These are phyloP conservation scores for Lamprologus speciosus DNA, from an alignment of 2,113 vertebrate species.

Conservation along the genomic window DNA sequence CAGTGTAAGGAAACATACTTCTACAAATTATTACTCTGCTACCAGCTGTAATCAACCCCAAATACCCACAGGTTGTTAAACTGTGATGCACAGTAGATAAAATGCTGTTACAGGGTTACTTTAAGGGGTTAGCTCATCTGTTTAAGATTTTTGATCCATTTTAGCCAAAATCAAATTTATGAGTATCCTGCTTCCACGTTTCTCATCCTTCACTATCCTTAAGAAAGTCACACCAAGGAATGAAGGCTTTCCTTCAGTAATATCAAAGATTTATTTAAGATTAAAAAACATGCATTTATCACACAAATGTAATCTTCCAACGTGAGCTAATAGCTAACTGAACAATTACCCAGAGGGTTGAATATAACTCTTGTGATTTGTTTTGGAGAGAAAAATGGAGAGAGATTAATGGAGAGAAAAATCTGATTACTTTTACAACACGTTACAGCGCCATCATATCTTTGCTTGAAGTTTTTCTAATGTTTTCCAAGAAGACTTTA, in stretches of 20 bases:
- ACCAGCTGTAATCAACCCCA: neutral
- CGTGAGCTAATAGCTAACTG: neutral
- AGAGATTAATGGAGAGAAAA: neutral
- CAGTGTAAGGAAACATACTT: neutral
- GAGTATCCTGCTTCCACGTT: neutral
- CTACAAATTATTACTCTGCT: neutral
- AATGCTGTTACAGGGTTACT: neutral
- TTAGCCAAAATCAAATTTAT: conserved; percentile 2
- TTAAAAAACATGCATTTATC: neutral
- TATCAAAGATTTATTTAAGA: neutral
- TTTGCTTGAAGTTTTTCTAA: neutral
- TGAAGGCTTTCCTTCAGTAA: neutral
- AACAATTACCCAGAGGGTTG: neutral
- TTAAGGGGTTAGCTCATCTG: neutral
- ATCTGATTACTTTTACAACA: neutral
- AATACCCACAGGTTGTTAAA: neutral
- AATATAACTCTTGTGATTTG: neutral
- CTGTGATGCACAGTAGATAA: neutral
- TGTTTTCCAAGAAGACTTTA: neutral
- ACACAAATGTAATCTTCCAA: neutral
- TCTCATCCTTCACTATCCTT: neutral
- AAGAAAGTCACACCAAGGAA: neutral
- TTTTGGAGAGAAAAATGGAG: neutral
- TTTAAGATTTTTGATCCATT: conserved; percentile 23
- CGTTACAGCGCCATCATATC: neutral